Percentiles rank a stretch among this genome's conserved stretches.
Evolutionary conservation across 2,797 vertebrate genomes (phyloP).

Genomic region (Pangasius mekongensis): DNA sequence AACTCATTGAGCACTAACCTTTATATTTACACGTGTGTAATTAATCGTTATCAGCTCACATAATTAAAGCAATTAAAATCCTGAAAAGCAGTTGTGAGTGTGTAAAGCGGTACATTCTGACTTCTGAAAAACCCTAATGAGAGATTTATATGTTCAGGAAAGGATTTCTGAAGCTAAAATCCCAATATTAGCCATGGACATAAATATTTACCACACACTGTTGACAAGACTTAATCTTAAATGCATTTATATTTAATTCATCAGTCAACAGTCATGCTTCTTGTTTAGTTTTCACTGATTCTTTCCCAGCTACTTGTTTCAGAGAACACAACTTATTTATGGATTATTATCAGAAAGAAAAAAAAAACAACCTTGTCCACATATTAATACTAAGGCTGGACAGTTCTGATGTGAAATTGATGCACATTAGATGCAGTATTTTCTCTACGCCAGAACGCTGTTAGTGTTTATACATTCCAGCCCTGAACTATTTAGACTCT

Average conservation of each 20-base stretch:
- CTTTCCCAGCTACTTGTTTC: background rate
- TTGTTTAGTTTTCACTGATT: background rate
- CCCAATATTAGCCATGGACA: constrained; percentile 42
- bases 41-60: background rate
- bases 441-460: background rate
- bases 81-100: background rate
- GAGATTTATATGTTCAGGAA: constrained; percentile 39
- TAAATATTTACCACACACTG: constrained; percentile 56
- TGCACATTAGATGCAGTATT: background rate
- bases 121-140: background rate
- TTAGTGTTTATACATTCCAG: constrained; percentile 31
- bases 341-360: background rate
- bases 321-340: background rate
- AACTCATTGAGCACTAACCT: background rate
- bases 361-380: background rate
- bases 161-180: constrained; percentile 29
- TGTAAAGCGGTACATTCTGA: background rate
- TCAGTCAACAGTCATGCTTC: constrained; percentile 10
- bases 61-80: background rate
- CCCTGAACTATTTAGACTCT: constrained; percentile 16
- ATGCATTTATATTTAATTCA: constrained; percentile 38
- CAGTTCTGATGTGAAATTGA: background rate
- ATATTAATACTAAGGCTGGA: background rate
- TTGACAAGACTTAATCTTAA: constrained; percentile 34
- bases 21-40: background rate